Conservation (phyloP, 2,888 invertebrate species). For the Euplexia lucipara region DNA sequence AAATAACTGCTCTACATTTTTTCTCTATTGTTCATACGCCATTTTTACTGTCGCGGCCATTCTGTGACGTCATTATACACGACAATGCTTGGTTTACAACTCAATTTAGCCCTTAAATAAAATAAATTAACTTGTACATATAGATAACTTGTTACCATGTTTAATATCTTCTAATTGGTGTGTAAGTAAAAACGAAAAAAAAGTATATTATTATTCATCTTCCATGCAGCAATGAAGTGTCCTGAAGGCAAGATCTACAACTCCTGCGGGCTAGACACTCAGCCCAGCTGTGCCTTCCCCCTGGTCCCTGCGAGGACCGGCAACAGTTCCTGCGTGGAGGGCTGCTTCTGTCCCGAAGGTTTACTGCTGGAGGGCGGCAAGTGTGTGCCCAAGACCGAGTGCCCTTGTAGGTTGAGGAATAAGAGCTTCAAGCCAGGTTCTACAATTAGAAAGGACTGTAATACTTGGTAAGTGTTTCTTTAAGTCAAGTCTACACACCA, state of each 20-base stretch:
- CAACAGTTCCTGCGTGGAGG: constrained; percentile 94
- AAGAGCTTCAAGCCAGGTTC: constrained; percentile 93
- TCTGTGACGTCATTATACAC: no score
- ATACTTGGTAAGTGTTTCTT: constrained; percentile 91
- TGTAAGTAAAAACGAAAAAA: no score
- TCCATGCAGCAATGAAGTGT: constrained; percentile 94
- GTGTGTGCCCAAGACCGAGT: constrained; percentile 93
- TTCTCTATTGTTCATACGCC: no score
- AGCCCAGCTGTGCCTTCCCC: constrained; percentile 93
- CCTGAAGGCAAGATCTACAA: constrained; percentile 94
- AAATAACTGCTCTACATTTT: no score
- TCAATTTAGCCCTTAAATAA: no score
- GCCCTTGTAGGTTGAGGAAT: constrained; percentile 95
- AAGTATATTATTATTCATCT: neutral
- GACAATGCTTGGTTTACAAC: no score
- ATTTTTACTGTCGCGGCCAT: no score
- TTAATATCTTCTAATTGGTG: no score
- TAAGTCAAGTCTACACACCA: no score
- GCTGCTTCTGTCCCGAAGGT: constrained; percentile 96
- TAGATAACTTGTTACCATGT: no score
- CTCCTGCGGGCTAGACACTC: constrained; percentile 94
- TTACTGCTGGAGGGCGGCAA: constrained; percentile 94
- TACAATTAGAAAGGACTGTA: constrained; percentile 95
- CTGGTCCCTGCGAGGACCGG: constrained; percentile 67
- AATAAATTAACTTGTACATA: no score